Base-by-base conservation (phyloP, 2,797 vertebrate genomes). In the Scomberomorus guttatus region DNA sequence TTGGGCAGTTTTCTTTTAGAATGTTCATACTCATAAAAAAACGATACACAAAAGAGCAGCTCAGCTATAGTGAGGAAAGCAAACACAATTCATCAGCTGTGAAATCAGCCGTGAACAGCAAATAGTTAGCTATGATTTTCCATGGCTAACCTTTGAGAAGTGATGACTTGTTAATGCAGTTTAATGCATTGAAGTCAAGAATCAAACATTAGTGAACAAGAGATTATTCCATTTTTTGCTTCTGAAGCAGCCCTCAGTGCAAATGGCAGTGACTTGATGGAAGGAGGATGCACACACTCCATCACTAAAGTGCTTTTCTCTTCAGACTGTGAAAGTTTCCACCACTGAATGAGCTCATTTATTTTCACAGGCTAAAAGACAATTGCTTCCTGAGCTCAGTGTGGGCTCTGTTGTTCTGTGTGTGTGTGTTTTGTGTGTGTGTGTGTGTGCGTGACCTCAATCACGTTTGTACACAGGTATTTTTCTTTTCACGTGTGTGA, bases 321-420 rank as follows among this genome's bases (percentile, higher is more conserved):
- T 27, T 86, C 74, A 85, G 79, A 64, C 84, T 68, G 55, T 72
- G 69, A 68, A 86, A 34, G 63, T 87, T 85, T 84, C 82, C 82
- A 76, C 46, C 74, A 4, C 62, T 68, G 61, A 88, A 80, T 27
- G 66, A 88, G 73, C 73, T 79, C 17, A 87, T 90, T 91, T 84
- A 80, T 84, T 92, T 83, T 89, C 84, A 84, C 72, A 82, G 81
- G 46, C 85, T 78, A 57, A 72, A 77, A 85, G 72, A 89, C 76
- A 87, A 89, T 89, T 78, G 68, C 78, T 80, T 88, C 74, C 74
- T 80, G 72, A 83, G 71, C 75, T 79, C 48, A 2, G 54, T 18
- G 24, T 39, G 20, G 0, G 25, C 72, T 72, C 18, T 1, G 62
- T 60, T 69, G 44, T 72, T 62, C 42, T 69, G 27, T 5, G 59